These are phyloP conservation scores for Seriola rivoliana DNA, from an alignment of 2,113 vertebrate species.

Conservation along the genomic window DNA sequence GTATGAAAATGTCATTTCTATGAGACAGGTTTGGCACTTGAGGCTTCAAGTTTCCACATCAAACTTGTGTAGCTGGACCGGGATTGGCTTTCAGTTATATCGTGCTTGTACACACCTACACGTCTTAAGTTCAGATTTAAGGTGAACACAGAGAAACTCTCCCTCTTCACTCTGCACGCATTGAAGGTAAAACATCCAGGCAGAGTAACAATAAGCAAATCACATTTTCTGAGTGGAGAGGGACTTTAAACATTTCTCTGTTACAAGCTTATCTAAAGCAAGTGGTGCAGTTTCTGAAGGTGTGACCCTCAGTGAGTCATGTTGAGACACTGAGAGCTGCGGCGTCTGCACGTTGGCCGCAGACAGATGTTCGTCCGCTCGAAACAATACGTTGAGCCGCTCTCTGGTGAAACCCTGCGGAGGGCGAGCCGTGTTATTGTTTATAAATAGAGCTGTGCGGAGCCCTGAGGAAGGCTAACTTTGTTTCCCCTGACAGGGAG, in stretches of 20 bases:
- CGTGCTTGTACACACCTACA: not conserved
- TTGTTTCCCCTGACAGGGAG: conserved; percentile 82
- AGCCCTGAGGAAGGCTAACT: conserved; percentile 79
- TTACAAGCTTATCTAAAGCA: not conserved
- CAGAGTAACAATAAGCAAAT: too few relatives aligned
- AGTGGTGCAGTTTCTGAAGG: not conserved
- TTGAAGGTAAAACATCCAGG: too few relatives aligned
- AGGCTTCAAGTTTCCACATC: not conserved
- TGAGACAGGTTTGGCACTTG: not conserved
- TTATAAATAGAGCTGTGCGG: conserved; percentile 78
- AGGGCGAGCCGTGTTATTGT: conserved; percentile 81
- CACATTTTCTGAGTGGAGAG: not conserved
- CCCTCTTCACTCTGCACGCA: too few relatives aligned
- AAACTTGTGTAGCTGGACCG: not conserved
- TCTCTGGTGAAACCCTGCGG: conserved; percentile 61
- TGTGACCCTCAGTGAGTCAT: conserved; percentile 43
- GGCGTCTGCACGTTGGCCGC: conserved; percentile 70
- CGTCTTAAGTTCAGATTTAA: too few relatives aligned
- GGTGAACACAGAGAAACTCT: too few relatives aligned
- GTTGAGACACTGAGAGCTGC: conserved; percentile 27
- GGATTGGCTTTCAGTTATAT: not conserved
- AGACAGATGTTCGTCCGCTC: conserved; percentile 77
- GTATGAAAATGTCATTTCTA: not conserved
- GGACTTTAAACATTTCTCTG: not conserved
- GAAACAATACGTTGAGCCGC: conserved; percentile 74